These are phyloP conservation scores for Dicranocentrus wangi DNA, from an alignment of 2,888 invertebrate species.

Conservation along the genomic window DNA sequence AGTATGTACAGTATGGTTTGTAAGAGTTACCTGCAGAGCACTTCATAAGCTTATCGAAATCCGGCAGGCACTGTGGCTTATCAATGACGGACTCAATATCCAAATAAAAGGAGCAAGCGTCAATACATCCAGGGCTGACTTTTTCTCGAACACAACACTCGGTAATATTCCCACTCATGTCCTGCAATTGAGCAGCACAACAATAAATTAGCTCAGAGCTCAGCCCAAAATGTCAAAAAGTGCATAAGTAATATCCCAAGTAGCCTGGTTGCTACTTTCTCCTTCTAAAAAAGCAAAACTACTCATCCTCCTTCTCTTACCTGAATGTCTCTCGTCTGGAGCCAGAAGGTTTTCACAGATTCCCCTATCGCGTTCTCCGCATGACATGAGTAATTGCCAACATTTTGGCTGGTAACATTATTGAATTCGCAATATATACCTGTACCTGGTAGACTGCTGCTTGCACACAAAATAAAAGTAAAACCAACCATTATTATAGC, in stretches of 20 bases:
- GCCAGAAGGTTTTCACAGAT: conserved; percentile 70
- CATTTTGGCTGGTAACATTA: conserved; percentile 82
- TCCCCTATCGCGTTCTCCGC: conserved; percentile 87
- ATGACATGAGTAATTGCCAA: conserved; percentile 88
- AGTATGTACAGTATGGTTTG: no score
- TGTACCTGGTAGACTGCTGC: conserved; percentile 81
- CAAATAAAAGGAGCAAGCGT: conserved; percentile 88
- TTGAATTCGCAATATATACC: conserved; percentile 84
- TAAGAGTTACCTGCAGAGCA: conserved; percentile 82
- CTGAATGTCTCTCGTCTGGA: conserved; percentile 68
- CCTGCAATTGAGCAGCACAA: conserved; percentile 74
- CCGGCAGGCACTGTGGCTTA: conserved; percentile 85
- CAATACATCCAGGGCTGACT: conserved; percentile 85
- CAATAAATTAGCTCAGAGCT: no score
- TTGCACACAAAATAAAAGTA: conserved; percentile 1
- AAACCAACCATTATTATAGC: no score
- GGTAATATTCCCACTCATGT: conserved; percentile 82
- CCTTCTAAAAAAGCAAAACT: conserved; percentile 1
- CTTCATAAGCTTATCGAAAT: conserved; percentile 89
- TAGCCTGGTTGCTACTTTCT: background rate
- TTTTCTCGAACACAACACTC: conserved; percentile 88
- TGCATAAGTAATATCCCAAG: no score
- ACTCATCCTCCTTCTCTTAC: conserved; percentile 34
- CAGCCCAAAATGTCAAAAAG: no score
- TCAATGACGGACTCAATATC: conserved; percentile 89